Percentiles rank a stretch among this genome's conserved stretches.
These are phyloP conservation scores for Balearica regulorum DNA, from an alignment of 2,797 vertebrate species.

Conservation along the genomic window DNA sequence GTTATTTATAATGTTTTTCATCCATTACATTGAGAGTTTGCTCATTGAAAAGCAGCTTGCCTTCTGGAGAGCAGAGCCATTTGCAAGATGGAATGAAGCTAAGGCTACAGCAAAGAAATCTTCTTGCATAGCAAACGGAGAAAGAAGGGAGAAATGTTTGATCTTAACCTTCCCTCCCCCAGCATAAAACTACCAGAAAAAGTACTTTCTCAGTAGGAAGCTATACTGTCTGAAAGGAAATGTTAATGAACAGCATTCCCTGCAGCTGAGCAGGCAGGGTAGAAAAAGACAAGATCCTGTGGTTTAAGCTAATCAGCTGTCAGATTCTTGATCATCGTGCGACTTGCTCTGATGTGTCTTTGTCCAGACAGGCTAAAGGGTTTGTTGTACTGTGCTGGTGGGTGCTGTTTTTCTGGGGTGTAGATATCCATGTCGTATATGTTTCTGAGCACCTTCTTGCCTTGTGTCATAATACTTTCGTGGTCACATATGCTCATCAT, in stretches of 20 bases:
- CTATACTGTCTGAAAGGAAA: neutral
- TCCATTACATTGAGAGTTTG: neutral
- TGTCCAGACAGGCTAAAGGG: neutral
- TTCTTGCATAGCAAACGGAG: neutral
- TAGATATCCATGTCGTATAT: fast-evolving
- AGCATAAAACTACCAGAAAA: neutral
- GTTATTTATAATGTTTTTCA: conserved; percentile 56
- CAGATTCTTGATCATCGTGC: neutral
- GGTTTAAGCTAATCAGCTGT: neutral
- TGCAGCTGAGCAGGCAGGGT: neutral
- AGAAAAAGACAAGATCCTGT: neutral
- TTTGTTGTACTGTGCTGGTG: neutral
- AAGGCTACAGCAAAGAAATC: neutral
- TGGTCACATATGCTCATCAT: neutral
- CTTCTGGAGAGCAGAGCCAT: neutral
- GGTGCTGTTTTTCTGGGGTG: neutral
- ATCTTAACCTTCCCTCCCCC: neutral
- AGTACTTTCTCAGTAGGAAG: neutral
- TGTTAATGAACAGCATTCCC: fast-evolving
- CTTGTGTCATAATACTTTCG: fast-evolving
- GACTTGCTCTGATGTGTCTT: neutral
- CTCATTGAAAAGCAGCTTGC: neutral
- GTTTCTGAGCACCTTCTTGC: neutral
- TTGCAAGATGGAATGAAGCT: neutral
- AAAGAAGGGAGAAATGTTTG: neutral